These are phyloP conservation scores for Drosophila sechellia DNA, from an alignment of 1,140 invertebrate genomes.

Conservation along the genomic window DNA sequence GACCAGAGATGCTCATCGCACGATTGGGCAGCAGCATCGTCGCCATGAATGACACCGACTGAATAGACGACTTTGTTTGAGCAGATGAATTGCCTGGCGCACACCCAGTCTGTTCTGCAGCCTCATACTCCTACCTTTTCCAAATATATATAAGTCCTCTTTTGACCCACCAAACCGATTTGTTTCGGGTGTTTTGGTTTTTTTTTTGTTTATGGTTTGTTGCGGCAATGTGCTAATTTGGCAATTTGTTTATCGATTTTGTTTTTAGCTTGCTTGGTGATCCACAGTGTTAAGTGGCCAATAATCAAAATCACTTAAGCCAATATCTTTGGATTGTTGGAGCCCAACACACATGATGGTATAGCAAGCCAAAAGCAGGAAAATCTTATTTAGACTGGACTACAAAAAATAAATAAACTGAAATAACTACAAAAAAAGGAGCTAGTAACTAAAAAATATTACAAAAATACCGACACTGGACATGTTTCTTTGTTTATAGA, in stretches of 20 bases:
- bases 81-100: constrained; percentile 76
- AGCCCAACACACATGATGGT: constrained; percentile 8
- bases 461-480: too few species aligned
- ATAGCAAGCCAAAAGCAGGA: neutral
- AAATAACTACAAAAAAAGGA: too few species aligned
- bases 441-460: too few species aligned
- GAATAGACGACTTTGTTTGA: constrained; percentile 81
- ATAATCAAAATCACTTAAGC: constrained; percentile 80
- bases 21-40: constrained; percentile 65
- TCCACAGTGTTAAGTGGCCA: constrained; percentile 70
- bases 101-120: constrained; percentile 28
- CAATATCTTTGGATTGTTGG: constrained; percentile 53
- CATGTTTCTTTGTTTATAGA: too few species aligned
- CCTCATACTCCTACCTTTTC: constrained; percentile 10
- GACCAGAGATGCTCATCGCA: constrained; percentile 69
- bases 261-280: constrained; percentile 49
- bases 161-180: constrained; percentile 43
- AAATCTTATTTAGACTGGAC: too few species aligned
- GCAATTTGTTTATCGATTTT: constrained; percentile 83
- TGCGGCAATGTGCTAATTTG: constrained; percentile 70
- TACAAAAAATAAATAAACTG: neutral
- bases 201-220: constrained; percentile 23
- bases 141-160: neutral
- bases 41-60: constrained; percentile 67
- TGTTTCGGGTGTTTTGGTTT: constrained; percentile 20